Evolutionary conservation across 2,888 invertebrate genomes (phyloP), one percentile per base, ranked within the genome.

Genomic region (Drosophila infuscata): DNA sequence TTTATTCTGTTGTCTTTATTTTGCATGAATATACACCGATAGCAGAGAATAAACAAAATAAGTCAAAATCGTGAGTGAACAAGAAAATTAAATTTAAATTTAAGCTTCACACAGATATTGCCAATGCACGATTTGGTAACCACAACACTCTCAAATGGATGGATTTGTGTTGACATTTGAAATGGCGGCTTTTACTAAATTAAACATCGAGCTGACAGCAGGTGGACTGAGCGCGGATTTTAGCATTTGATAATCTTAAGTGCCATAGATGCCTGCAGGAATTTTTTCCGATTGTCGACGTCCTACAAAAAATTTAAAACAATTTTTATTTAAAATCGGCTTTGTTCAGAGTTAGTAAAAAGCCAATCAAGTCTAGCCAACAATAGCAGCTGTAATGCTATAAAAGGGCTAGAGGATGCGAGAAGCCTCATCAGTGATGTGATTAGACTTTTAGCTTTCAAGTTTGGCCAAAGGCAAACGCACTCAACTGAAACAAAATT

Each of bases 401-500:
- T 64, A 49, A 84, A 82, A 74, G 66, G 71, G 79, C 61, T 57
- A 5, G 3, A 9, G 15, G 32, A 43, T 41, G 41, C 9, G n/a
- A 3, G 59, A 67, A 70, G 65, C 65, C 71, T 41, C 88, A 79
- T 70, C 83, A 70, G 56, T 83, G 79, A 83, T 85, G 71, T 73
- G 82, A 83, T 83, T 83, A 85, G 62, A 67, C 65, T 67, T 67
- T 71, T 29, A 64, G 71, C 74, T 71, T 76, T 82, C 57, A 75
- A 79, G 74, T 81, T 71, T 74, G 70, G 60, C 72, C 72, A 74
- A 25, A 25, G 25, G 25, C 25, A 25, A 25, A 25, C 58, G 73
- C 84, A 74, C 60, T 79, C 69, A 71, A 74, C 81, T 66, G 88
- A 74, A 81, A 81, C 58, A 82, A 79, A 71, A 53, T 82, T 74